Evolutionary conservation across 1,140 invertebrate species (phyloP).

Genomic region (Apocrypta bakeri): DNA sequence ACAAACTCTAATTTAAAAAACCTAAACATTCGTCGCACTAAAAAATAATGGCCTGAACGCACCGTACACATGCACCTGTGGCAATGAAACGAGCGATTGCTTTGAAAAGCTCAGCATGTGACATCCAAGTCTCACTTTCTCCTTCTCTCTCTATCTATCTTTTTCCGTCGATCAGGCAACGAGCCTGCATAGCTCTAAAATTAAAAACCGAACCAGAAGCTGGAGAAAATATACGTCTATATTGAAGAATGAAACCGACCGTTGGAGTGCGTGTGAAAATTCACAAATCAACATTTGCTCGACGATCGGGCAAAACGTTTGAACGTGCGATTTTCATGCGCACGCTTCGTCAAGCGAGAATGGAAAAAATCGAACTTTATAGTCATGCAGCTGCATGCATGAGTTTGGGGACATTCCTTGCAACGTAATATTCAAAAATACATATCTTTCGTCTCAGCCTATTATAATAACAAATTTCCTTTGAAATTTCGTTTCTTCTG

Average conservation of each 20-base stretch:
- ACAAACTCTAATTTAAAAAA: too few species aligned
- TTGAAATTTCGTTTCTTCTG: too few species aligned
- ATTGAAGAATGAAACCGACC: background rate
- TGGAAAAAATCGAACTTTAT: background rate
- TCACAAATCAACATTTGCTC: constrained; percentile 37
- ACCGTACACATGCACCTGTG: background rate
- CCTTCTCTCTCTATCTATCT: background rate
- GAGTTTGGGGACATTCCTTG: too few species aligned
- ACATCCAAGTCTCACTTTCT: background rate
- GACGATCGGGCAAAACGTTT: background rate
- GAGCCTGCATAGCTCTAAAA: background rate
- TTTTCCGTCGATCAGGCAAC: background rate
- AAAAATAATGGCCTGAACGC: background rate
- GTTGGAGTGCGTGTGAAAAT: constrained; percentile 22
- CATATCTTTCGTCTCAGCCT: too few species aligned
- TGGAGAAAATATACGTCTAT: background rate
- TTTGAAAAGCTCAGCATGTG: background rate
- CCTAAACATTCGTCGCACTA: too few species aligned
- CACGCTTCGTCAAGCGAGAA: background rate
- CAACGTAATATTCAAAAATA: too few species aligned
- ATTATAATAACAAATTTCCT: too few species aligned
- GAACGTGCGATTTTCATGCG: constrained; percentile 13
- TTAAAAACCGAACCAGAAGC: constrained; percentile 12
- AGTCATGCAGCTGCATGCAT: too few species aligned
- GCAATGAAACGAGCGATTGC: constrained; percentile 21